Conservation (phyloP, 1,140 invertebrate species). For the Fopius arisanus region DNA sequence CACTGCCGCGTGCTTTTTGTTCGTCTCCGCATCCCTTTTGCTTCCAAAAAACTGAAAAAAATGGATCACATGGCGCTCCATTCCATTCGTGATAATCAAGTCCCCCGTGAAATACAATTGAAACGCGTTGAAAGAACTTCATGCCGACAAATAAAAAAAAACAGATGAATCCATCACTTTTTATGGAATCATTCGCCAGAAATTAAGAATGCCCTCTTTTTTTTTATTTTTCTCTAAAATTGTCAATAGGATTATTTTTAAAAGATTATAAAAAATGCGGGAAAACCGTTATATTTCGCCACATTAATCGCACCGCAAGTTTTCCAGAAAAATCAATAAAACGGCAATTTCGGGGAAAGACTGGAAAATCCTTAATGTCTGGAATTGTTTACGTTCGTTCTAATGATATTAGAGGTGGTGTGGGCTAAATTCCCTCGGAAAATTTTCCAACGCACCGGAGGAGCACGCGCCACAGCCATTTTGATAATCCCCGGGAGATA, state of each 20-base stretch:
- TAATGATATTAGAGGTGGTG: not conserved
- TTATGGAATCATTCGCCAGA: no score
- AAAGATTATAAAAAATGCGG: no score
- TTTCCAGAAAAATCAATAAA: no score
- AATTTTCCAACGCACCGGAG: not conserved
- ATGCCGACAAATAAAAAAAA: no score
- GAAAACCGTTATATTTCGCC: no score
- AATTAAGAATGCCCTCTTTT: no score
- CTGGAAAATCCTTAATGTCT: not conserved
- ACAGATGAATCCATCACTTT: no score
- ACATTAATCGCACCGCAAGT: no score
- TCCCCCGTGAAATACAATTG: not conserved
- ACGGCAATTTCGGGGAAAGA: not conserved
- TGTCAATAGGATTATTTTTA: no score
- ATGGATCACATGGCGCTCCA: not conserved
- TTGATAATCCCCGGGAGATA: conserved; percentile 31
- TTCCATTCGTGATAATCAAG: not conserved
- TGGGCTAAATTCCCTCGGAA: not conserved
- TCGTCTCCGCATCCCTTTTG: not conserved
- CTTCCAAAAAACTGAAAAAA: not conserved
- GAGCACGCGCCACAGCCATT: conserved; percentile 22
- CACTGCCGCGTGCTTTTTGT: not conserved
- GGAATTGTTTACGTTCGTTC: not conserved
- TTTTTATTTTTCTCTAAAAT: no score
- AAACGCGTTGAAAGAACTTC: not conserved